Base-by-base conservation (phyloP, 1,140 invertebrate genomes). In the Harlomillsia oculata region DNA sequence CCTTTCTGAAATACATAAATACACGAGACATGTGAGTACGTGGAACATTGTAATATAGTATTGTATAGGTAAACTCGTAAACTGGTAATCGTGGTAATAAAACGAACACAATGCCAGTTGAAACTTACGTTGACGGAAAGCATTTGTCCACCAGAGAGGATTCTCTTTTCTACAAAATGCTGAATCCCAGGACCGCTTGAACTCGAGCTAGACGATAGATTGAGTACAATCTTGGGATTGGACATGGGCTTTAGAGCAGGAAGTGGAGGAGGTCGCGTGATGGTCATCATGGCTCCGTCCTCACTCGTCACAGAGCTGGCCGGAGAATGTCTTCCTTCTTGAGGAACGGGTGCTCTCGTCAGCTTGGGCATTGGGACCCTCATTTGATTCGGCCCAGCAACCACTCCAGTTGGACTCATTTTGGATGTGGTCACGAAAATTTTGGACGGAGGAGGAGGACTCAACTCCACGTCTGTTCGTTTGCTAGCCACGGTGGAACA, bases 71-170 rank as follows among this genome's bases (percentile, higher is more conserved):
- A n/a, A n/a, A n/a, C n/a, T n/a, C n/a, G n/a, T n/a, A n/a, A n/a
- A n/a, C n/a, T n/a, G n/a, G n/a, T n/a, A n/a, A n/a, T n/a, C n/a
- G n/a, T n/a, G n/a, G n/a, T n/a, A n/a, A n/a, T n/a, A n/a, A n/a
- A n/a, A n/a, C n/a, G n/a, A n/a, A n/a, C n/a, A n/a, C n/a, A n/a
- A n/a, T n/a, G n/a, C n/a, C 32, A 49, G 29, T 8, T 49, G 16
- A 16, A 4, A 54, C 32, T 56, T 48, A 49, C 45, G n/a, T 54
- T 32, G 4, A 11, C 18, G 13, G 53, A 18, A 2, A 53, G 26
- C 46, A 61, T 50, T 39, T 49, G 50, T 29, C 60, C 60, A 41
- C 60, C 60, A 18, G 60, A 56, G 11, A 62, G 34, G 51, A 62
- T 62, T 34, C 51, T 28, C n/a, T 57, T 62, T 25, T 62, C 55